Percentiles rank a stretch among this genome's conserved stretches.
These are phyloP conservation scores for Apotomis turbidana DNA, from an alignment of 2,888 invertebrate species.

Conservation along the genomic window DNA sequence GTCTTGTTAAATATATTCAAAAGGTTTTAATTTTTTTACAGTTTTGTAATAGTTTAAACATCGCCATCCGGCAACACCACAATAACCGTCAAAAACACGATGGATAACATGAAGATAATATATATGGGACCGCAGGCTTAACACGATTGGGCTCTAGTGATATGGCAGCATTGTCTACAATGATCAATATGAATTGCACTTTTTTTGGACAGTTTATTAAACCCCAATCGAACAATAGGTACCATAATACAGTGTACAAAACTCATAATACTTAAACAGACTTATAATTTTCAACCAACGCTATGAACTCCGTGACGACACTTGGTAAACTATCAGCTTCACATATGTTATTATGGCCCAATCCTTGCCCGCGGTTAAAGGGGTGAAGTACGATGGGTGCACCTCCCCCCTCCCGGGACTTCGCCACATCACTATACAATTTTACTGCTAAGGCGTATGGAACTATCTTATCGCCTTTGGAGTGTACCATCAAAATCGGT, in stretches of 20 bases:
- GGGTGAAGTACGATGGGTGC: conserved; percentile 87
- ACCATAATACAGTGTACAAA: background rate
- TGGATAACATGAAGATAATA: too few relatives aligned
- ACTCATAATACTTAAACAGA: background rate
- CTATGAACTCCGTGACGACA: conserved; percentile 22
- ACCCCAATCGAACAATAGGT: background rate
- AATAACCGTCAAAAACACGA: too few relatives aligned
- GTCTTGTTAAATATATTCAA: too few relatives aligned
- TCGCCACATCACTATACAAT: conserved; percentile 86
- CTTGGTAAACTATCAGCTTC: conserved; percentile 21
- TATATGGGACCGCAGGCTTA: too few relatives aligned
- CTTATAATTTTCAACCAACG: conserved; percentile 7
- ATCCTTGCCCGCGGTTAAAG: conserved; percentile 86
- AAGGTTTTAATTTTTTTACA: too few relatives aligned
- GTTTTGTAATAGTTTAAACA: too few relatives aligned
- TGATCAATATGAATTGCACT: background rate
- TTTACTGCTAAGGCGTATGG: conserved; percentile 93
- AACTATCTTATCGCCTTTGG: conserved; percentile 93
- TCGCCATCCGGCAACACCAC: too few relatives aligned
- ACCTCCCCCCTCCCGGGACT: conserved; percentile 82
- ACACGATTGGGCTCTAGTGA: too few relatives aligned
- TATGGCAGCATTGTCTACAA: background rate
- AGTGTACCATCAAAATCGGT: conserved; percentile 94
- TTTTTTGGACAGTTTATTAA: background rate
- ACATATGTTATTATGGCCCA: conserved; percentile 89